Base-by-base conservation (phyloP, 2,113 vertebrate genomes). In the Neopipo cinnamomea region DNA sequence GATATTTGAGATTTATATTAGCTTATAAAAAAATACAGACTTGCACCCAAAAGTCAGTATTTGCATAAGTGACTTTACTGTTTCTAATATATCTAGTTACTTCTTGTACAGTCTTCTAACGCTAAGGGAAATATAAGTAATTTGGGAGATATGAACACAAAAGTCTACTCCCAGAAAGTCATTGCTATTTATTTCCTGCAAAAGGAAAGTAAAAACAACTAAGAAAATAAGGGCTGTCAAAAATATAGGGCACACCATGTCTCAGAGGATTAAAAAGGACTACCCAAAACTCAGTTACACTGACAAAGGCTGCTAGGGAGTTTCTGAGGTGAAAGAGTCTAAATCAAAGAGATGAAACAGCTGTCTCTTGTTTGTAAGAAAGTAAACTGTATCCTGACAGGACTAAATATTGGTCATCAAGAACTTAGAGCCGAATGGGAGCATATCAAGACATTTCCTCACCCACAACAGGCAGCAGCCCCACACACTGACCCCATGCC, bases 51-150 rank as follows among this genome's bases (percentile, higher is more conserved):
- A 88, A 91, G 46, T 79, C 78, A 80, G 0, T 77, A 92, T 92
- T 55, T 95, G 83, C 83, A 74, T 88, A 96, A 80, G 39, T 73
- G 28, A 79, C 81, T 91, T 96, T 30, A 20, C 46, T 62, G 28
- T 70, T 91, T 76, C 74, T 77, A 66, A 84, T 55, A 5, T 30
- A 84, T 58, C 74, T 59, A 70, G 73, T 56, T 81, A 63, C 10
- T 62, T 85, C 41, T 68, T 66, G 25, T 63, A 91, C 18, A 89
- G 30, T 8, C 42, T 74, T 56, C 15, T 56, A 90, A 73, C n/a
- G 56, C 28, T 28, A 59, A 73, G 46, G 39, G 46, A 90, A 90
- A 56, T 1, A 79, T 11, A 85, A 88, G 33, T 39, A 65, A 88
- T 62, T 53, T 58, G 42, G 35, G 41, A 87, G 18, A 82, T 39